Evolutionary conservation across 2,113 vertebrate species (phyloP).

Genomic region (Halichoerus grypus): DNA sequence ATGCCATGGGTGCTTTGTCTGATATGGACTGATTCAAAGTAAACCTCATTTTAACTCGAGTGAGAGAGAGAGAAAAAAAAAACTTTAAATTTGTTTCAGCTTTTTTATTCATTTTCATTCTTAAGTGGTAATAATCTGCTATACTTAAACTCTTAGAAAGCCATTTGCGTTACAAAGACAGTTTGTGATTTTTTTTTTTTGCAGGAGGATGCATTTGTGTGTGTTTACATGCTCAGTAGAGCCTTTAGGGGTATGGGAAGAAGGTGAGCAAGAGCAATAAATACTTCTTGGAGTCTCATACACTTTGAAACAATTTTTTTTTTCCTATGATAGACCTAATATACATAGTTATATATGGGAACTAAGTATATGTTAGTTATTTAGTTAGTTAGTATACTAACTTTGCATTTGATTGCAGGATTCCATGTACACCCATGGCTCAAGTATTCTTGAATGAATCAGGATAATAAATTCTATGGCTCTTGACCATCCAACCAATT

Average conservation of each 20-base stretch:
- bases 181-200: not conserved
- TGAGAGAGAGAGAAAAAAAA: not conserved
- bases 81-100: not conserved
- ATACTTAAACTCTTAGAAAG: not conserved
- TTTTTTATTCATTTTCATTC: not conserved
- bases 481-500: not conserved
- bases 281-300: not conserved
- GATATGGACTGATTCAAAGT: not conserved
- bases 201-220: not conserved
- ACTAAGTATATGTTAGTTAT: not conserved
- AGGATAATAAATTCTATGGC: not conserved
- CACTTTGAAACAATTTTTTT: not conserved
- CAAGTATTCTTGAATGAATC: not conserved
- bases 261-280: not conserved
- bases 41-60: constrained; percentile 10
- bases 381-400: not conserved
- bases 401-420: not conserved
- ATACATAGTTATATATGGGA: not conserved
- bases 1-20: not conserved
- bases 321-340: not conserved
- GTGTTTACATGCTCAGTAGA: not conserved
- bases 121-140: not conserved
- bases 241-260: not conserved
- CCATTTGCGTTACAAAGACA: not conserved
- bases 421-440: not conserved